phyloP scores from a whole-genome alignment of 2,888 invertebrate genomes.

The Lamellibrachia satsuma region DNA sequence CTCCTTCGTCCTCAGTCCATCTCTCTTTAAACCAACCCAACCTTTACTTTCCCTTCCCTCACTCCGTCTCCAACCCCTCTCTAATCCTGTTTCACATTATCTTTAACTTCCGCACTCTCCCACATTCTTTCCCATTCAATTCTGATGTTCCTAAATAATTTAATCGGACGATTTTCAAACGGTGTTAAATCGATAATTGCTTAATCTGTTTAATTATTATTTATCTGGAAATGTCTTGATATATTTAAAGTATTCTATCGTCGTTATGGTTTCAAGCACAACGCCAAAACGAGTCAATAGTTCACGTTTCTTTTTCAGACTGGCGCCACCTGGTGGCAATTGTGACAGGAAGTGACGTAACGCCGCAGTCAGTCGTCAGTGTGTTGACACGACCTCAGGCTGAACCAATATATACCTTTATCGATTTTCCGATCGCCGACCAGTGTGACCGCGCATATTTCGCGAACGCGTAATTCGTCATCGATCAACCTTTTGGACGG shows the following conservation, averaged over 20 bases:
- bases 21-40: too few species aligned
- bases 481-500: not conserved
- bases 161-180: too few species aligned
- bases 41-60: too few species aligned
- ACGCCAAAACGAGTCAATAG: not conserved
- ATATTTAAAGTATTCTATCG: not conserved
- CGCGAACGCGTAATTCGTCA: not conserved
- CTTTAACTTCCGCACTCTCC: too few species aligned
- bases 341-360: not conserved
- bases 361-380: not conserved
- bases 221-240: not conserved
- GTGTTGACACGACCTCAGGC: not conserved
- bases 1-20: too few species aligned
- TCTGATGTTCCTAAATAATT: too few species aligned
- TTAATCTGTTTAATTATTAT: too few species aligned
- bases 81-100: too few species aligned
- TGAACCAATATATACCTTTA: not conserved
- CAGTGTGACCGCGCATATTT: not conserved
- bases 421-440: not conserved
- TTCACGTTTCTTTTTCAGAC: not conserved
- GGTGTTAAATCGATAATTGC: too few species aligned
- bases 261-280: not conserved
- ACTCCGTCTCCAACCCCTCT: too few species aligned
- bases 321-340: not conserved
- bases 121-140: too few species aligned